Evolutionary conservation across 1,140 invertebrate species (phyloP), one percentile per base, ranked within the genome.

Genomic region (Cataglyphis hispanica): DNA sequence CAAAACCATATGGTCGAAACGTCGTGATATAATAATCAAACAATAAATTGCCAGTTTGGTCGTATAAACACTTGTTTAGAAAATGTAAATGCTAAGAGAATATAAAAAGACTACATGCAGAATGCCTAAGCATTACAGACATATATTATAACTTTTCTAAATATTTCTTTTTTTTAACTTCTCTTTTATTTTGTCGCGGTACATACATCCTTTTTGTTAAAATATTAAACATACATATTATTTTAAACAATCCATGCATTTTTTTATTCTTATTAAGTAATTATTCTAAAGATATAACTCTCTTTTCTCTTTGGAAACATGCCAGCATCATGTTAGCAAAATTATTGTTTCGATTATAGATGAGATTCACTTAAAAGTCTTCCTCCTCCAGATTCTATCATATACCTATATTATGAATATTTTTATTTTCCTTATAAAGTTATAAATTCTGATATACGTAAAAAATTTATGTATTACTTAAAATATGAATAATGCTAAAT

Each of bases 401-500:
- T 31, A 72, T 43, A 43, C 1, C 10, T 31, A 60, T 53, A 8
- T 43, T 46, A 43, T 58, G 50, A 74, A 58, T 74, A 31, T 58
- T 74, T 81, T 83, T 72, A 60, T 72, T 27, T 13, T 43, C 7
- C 25, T 13, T 81, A 60, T 37, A 40, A 31, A 69, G 11, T 50
- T 60, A 78, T 10, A n/a, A 11, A 37, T 60, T n/a, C 5, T 53
- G 53, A 25, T 22, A 7, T 22, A 3, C 0, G 31, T 8, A 61
- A 60, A 60, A 50, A 50, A 46, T 46, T 13, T 19, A 16, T 4
- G 10, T 34, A 27, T 58, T 25, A 43, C 31, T 81, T 31, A 72
- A 81, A 43, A 58, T 61, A 22, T 70, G 34, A 64, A 58, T 74
- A 74, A 53, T 27, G 37, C 66, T 70, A 50, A n/a, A 81, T 56